Conservation (phyloP, 1,140 invertebrate genomes). For the Cotesia typhae region DNA sequence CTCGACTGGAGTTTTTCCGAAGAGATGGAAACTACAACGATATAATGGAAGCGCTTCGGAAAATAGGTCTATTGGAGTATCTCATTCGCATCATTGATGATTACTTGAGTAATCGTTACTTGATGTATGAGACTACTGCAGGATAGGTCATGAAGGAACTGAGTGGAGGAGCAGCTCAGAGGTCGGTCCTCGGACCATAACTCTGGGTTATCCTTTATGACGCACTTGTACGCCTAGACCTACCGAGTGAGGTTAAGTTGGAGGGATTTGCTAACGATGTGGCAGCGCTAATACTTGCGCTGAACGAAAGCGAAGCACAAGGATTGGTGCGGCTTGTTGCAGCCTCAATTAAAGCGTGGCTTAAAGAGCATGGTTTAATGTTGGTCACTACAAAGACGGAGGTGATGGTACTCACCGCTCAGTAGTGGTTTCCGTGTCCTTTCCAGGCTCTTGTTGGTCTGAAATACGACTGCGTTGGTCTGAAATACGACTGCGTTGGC, state of each 20-base stretch:
- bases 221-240: conserved; percentile 43
- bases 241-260: conserved; percentile 34
- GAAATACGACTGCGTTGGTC: conserved; percentile 26
- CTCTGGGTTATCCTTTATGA: conserved; percentile 53
- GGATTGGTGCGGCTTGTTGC: conserved; percentile 34
- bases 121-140: conserved; percentile 29
- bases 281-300: conserved; percentile 40
- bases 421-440: no score
- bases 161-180: conserved; percentile 46
- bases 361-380: conserved; percentile 36
- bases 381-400: conserved; percentile 44
- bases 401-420: conserved; percentile 33
- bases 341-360: conserved; percentile 30
- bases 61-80: no score
- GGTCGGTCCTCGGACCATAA: conserved; percentile 49
- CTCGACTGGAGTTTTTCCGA: no score
- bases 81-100: neutral
- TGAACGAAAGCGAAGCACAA: conserved; percentile 31
- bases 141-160: conserved; percentile 20
- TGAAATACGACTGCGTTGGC: no score
- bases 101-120: conserved; percentile 35
- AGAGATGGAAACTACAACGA: no score
- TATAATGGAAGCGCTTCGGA: no score
- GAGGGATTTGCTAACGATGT: conserved; percentile 52
- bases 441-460: neutral